These are phyloP conservation scores for Cichlasoma orientale DNA, from an alignment of 2,797 vertebrate genomes.

Conservation along the genomic window DNA sequence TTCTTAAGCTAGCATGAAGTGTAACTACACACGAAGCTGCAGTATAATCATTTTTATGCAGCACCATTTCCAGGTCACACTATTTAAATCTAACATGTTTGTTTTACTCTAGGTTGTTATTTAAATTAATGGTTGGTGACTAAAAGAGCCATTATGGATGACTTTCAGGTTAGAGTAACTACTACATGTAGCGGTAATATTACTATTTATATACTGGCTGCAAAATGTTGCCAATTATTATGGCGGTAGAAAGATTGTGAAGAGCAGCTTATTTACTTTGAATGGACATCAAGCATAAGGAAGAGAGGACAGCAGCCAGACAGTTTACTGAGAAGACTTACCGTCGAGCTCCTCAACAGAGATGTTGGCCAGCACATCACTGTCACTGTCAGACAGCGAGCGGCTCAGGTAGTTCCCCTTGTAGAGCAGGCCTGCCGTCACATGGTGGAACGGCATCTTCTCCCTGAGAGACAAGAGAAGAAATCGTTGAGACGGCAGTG, in stretches of 20 bases:
- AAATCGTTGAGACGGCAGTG: constrained; percentile 8
- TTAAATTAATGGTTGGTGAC: not conserved
- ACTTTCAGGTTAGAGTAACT: not conserved
- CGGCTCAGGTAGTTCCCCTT: constrained; percentile 97
- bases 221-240: not conserved
- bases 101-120: not conserved
- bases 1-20: constrained; percentile 12
- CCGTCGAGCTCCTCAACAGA: constrained; percentile 95
- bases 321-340: constrained; percentile 71
- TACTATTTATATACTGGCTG: not conserved
- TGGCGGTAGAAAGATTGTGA: not conserved
- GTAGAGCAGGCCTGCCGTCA: constrained; percentile 97
- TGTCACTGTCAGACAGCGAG: constrained; percentile 93
- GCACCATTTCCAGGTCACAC: not conserved
- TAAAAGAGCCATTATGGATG: not conserved
- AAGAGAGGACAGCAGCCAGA: constrained; percentile 5
- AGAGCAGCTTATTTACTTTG: not conserved
- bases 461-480: constrained; percentile 79
- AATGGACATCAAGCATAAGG: not conserved
- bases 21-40: constrained; percentile 24
- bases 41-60: constrained; percentile 8
- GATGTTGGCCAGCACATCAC: constrained; percentile 94
- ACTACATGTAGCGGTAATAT: not conserved
- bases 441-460: constrained; percentile 99
- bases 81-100: not conserved